These are phyloP conservation scores for Mustela nigripes DNA, from an alignment of 2,113 vertebrate genomes.

Conservation along the genomic window DNA sequence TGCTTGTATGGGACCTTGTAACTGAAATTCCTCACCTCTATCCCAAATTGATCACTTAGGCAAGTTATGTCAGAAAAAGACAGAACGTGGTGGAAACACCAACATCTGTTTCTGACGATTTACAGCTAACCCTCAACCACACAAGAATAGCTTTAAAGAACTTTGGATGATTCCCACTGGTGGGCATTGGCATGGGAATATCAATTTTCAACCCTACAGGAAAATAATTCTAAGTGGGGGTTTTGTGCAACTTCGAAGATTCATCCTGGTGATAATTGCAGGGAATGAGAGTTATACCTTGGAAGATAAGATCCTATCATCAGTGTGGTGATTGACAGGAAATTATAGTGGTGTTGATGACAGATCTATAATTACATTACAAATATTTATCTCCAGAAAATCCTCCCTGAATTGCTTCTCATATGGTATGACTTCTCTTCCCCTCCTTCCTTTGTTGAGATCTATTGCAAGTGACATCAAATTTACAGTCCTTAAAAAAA, in stretches of 20 bases:
- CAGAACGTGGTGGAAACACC: neutral
- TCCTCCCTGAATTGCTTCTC: slow-evolving; percentile 62
- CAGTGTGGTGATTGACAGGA: slow-evolving; percentile 75
- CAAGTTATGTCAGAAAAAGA: neutral
- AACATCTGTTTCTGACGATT: neutral
- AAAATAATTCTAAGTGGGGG: slow-evolving; percentile 23
- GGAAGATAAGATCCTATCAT: slow-evolving; percentile 76
- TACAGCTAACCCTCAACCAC: neutral
- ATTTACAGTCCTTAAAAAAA: slow-evolving; percentile 28
- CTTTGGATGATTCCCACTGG: neutral
- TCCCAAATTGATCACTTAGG: neutral
- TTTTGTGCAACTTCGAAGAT: slow-evolving; percentile 30
- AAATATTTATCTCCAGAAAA: slow-evolving; percentile 83
- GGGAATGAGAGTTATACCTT: slow-evolving; percentile 55
- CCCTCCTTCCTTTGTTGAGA: slow-evolving; percentile 50
- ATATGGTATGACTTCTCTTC: slow-evolving; percentile 38
- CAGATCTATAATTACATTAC: slow-evolving; percentile 82
- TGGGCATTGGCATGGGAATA: neutral
- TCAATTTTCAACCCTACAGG: neutral
- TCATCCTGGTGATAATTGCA: slow-evolving; percentile 74
- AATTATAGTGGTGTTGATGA: slow-evolving; percentile 81
- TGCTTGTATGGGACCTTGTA: neutral
- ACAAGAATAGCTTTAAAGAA: neutral
- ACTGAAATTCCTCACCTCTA: neutral
- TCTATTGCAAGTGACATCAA: slow-evolving; percentile 52